These are phyloP conservation scores for Psittacula echo DNA, from an alignment of 2,797 vertebrate species.

Conservation along the genomic window DNA sequence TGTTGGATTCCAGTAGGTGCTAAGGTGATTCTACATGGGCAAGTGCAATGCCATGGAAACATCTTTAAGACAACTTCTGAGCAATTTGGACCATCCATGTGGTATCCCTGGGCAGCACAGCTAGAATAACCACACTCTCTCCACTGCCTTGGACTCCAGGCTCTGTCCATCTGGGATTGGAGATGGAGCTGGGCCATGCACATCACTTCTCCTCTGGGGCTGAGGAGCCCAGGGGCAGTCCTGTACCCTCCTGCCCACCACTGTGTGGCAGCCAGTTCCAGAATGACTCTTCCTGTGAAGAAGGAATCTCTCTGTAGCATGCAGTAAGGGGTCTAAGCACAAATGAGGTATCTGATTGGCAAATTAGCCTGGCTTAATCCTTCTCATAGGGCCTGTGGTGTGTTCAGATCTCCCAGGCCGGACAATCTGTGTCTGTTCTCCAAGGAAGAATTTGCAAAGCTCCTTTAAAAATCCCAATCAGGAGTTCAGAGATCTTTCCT, in stretches of 20 bases:
- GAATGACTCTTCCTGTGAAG: neutral
- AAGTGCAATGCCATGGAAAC: neutral
- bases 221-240: neutral
- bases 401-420: neutral
- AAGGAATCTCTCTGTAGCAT: neutral
- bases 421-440: neutral
- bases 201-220: neutral
- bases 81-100: neutral
- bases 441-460: neutral
- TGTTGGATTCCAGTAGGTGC: neutral
- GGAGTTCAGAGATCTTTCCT: neutral
- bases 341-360: neutral
- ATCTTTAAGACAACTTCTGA: neutral
- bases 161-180: neutral
- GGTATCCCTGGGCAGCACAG: neutral
- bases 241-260: neutral
- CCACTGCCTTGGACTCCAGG: neutral
- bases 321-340: neutral
- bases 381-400: neutral
- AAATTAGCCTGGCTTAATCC: neutral
- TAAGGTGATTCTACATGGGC: neutral
- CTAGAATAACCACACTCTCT: neutral
- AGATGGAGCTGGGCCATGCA: fast-evolving
- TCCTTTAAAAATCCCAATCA: neutral
- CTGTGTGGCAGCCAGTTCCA: neutral